Base-by-base conservation (phyloP, 2,113 vertebrate genomes). In the Corythoichthys intestinalis region DNA sequence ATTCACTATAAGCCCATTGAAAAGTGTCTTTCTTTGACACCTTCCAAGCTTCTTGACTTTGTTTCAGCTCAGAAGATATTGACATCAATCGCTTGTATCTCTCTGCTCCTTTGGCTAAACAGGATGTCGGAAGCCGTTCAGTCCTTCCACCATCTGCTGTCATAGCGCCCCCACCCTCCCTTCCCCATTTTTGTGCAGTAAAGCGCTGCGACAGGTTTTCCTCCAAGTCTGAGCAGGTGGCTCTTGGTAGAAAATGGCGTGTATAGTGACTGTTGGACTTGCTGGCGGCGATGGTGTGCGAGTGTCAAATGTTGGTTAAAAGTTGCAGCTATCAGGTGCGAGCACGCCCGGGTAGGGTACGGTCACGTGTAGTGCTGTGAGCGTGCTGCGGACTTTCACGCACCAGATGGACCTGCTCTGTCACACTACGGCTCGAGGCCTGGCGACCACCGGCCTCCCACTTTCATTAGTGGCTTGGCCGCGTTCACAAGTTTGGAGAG, bases 381-480 rank as follows among this genome's bases (percentile, higher is more conserved):
- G 72, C 73, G 86, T 73, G 81, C 81, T 72, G 85, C 85, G 83
- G 77, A 89, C 86, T 86, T 83, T 90, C 91, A 86, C 92, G 87
- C 91, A 87, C 85, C 91, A 89, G 91, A 89, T 93, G 89, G 91
- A 89, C 83, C 11, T n/a, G 60, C 60, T 83, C 77, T 89, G 86
- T 87, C 90, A 88, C 89, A 89, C 86, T 85, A 75, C 88, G 88
- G 82, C 84, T 93, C 79, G 80, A 66, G 83, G 87, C 83, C 90
- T 90, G 89, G 88, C 60, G 60, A 63, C 89, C 90, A 88, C 86
- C 87, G 89, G 86, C 87, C 90, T 83, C 89, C 86, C 83, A 81
- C 69, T 87, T 91, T 91, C 91, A 92, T 92, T 90, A 89, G 86
- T 85, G 84, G 91, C 77, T 85, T 86, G 86, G 88, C 86, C 88